Percentiles rank a stretch among this genome's conserved stretches.
Conservation (phyloP, 2,113 vertebrate species). For the Amblyornis subalaris region DNA sequence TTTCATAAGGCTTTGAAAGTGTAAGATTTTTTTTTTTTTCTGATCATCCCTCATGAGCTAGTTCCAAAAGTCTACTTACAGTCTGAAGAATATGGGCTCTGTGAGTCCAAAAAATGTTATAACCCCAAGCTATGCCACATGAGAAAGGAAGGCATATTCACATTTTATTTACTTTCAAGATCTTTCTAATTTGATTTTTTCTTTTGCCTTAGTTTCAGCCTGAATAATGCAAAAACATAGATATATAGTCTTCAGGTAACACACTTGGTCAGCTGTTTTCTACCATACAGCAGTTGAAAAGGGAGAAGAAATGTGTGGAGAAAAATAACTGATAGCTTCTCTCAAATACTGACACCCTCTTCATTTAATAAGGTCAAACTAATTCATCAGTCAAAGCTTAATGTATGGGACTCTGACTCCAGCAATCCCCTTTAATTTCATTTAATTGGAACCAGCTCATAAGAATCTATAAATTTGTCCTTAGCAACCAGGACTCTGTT, state of each 20-base stretch:
- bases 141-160: neutral
- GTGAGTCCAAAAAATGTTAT: neutral
- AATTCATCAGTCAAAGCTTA: neutral
- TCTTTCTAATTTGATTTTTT: neutral
- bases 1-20: neutral
- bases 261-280: neutral
- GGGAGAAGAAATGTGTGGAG: neutral
- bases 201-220: neutral
- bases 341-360: neutral
- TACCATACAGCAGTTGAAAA: neutral
- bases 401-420: neutral
- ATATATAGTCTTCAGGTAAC: neutral
- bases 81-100: neutral
- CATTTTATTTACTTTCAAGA: neutral
- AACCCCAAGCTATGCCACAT: rapidly evolving
- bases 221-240: neutral
- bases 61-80: neutral
- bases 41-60: neutral
- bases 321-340: neutral
- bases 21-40: neutral
- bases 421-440: neutral
- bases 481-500: neutral
- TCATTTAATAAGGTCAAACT: neutral
- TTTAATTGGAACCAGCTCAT: neutral
- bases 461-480: neutral